Percentiles rank a stretch among this genome's conserved stretches.
Evolutionary conservation across 2,113 vertebrate genomes (phyloP).

Genomic region (Gambusia holbrooki): DNA sequence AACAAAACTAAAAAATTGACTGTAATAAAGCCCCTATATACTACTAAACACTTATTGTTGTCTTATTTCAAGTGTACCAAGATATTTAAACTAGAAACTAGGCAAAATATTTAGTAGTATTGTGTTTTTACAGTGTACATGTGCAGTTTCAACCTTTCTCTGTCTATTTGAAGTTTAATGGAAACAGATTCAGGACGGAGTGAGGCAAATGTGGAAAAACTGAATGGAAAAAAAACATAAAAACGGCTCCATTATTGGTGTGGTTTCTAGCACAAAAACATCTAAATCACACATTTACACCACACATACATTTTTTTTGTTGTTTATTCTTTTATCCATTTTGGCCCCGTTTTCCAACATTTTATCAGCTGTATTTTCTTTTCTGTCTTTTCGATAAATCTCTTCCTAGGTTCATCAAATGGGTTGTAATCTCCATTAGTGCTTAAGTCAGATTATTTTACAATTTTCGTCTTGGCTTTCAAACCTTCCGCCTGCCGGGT

Average conservation of each 20-base stretch:
- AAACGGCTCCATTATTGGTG: neutral
- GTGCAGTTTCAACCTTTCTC: neutral
- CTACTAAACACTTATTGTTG: too few relatives aligned
- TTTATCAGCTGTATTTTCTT: neutral
- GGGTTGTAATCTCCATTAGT: constrained; percentile 1
- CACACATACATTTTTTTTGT: too few relatives aligned
- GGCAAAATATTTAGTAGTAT: too few relatives aligned
- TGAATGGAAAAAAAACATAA: neutral
- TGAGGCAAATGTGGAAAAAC: neutral
- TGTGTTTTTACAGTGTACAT: neutral
- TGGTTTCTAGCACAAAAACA: neutral
- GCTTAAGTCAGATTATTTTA: neutral
- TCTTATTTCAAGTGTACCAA: too few relatives aligned
- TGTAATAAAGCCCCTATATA: too few relatives aligned
- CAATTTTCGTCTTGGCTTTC: constrained; percentile 10
- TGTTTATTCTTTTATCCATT: too few relatives aligned
- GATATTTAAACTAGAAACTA: too few relatives aligned
- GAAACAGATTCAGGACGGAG: neutral
- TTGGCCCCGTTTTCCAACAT: neutral
- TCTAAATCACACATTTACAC: too few relatives aligned
- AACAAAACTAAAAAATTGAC: too few relatives aligned
- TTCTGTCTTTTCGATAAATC: too few relatives aligned
- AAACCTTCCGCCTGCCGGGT: neutral
- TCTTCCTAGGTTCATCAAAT: neutral
- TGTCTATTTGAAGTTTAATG: neutral